Evolutionary conservation across 1,140 invertebrate species (phyloP).

Genomic region (Cherax destructor): DNA sequence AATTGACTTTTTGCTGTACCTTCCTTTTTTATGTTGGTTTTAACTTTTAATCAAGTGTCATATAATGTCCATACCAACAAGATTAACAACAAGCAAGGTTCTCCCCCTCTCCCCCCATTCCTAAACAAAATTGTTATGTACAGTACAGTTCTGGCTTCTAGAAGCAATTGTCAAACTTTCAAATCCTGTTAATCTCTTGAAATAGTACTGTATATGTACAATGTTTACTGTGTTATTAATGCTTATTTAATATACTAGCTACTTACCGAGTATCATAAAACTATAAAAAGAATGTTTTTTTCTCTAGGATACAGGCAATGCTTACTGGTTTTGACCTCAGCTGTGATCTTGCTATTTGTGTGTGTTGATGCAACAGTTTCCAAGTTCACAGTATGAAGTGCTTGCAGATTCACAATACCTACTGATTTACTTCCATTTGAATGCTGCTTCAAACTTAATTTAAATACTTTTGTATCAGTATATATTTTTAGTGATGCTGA

Average conservation of each 20-base stretch:
- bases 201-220: neutral
- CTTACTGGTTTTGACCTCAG: neutral
- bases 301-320: neutral
- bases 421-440: neutral
- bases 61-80: neutral
- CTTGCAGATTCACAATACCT: neutral
- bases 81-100: neutral
- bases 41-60: neutral
- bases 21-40: neutral
- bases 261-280: neutral
- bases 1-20: slow-evolving; percentile 4
- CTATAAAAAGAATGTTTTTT: too few relatives aligned
- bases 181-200: neutral
- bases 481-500: neutral
- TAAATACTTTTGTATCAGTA: neutral
- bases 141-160: neutral
- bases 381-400: neutral
- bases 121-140: neutral
- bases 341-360: neutral
- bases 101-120: neutral
- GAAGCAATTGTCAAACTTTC: neutral
- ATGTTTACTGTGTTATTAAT: neutral
- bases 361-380: neutral
- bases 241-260: neutral
- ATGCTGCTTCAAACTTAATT: neutral